Evolutionary conservation across 2,113 vertebrate species (phyloP).

Genomic region (Tetrao urogallus): DNA sequence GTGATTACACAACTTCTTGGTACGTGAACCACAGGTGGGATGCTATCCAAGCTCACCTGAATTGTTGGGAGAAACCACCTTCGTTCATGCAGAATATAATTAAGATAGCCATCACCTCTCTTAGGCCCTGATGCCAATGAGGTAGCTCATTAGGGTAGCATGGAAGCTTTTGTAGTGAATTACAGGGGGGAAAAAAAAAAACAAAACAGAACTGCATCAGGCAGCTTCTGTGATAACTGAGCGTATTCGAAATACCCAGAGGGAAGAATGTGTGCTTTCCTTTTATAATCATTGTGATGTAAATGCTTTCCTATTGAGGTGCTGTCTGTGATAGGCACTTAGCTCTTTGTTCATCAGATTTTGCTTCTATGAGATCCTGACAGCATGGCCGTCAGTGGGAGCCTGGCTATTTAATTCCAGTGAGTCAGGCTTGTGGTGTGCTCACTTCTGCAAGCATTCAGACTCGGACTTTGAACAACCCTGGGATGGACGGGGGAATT

Average conservation of each 20-base stretch:
- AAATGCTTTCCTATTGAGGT: background rate
- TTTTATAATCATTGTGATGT: accelerated
- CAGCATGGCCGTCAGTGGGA: accelerated
- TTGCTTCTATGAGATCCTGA: background rate
- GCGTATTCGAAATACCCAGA: background rate
- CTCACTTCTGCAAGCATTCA: accelerated
- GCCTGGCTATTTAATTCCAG: accelerated
- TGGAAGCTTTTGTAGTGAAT: background rate
- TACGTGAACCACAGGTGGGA: background rate
- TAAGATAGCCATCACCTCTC: background rate
- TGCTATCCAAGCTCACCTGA: background rate
- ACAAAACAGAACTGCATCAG: background rate
- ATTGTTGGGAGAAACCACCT: background rate
- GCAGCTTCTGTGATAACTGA: background rate
- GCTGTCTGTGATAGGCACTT: background rate
- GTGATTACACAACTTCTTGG: background rate
- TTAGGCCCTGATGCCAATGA: accelerated
- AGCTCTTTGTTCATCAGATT: accelerated
- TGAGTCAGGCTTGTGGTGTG: accelerated
- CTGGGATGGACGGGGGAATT: background rate
- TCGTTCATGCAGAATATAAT: background rate
- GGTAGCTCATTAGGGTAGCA: background rate
- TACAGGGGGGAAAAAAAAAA: background rate
- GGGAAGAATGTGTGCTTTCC: background rate
- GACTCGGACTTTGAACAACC: background rate